Percentiles rank a stretch among this genome's conserved stretches.
Evolutionary conservation across 2,797 vertebrate genomes (phyloP).

Genomic region (Melanotaenia parkinsoni): DNA sequence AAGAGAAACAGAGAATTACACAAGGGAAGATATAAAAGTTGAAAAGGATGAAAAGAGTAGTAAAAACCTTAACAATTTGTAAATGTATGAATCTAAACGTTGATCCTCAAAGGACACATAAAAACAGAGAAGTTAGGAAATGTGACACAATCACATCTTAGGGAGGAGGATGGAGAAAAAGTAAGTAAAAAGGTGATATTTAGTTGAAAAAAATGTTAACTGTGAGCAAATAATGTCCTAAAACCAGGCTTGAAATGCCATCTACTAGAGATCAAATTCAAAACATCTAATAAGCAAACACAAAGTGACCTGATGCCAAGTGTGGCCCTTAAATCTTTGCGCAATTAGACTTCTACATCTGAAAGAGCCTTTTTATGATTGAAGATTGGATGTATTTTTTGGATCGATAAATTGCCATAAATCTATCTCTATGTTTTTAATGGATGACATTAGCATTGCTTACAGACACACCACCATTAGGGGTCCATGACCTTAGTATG

Average conservation of each 20-base stretch:
- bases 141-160: background rate
- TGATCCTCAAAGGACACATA: background rate
- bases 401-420: slow-evolving; percentile 69
- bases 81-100: slow-evolving; percentile 6
- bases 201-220: background rate
- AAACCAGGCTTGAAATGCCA: slow-evolving; percentile 12
- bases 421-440: slow-evolving; percentile 75
- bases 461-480: slow-evolving; percentile 71
- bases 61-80: slow-evolving; percentile 2
- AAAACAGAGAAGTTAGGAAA: background rate
- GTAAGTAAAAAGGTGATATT: background rate
- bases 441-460: slow-evolving; percentile 80
- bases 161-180: background rate
- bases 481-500: slow-evolving; percentile 71
- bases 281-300: slow-evolving; percentile 42
- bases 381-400: slow-evolving; percentile 48
- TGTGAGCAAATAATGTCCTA: background rate
- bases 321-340: slow-evolving; percentile 53
- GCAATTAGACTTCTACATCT: slow-evolving; percentile 43
- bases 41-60: background rate
- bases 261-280: slow-evolving; percentile 23
- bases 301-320: slow-evolving; percentile 39
- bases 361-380: slow-evolving; percentile 51
- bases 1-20: slow-evolving; percentile 5
- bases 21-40: slow-evolving; percentile 2